phyloP scores from a whole-genome alignment of 2,888 invertebrate species.

The Eupithecia subumbrata region DNA sequence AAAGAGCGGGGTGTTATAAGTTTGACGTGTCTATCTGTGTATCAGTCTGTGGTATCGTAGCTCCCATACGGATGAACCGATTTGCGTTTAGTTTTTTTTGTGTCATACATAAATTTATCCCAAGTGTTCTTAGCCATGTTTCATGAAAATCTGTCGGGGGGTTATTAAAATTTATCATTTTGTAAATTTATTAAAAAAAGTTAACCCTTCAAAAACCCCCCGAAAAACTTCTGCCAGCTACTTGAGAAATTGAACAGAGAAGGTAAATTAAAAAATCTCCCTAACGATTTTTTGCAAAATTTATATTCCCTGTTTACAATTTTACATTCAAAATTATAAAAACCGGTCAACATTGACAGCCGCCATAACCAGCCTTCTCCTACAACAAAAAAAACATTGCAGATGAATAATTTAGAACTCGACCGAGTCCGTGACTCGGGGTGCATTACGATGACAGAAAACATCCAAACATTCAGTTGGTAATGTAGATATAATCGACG shows the following conservation, averaged over 20 bases:
- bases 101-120: too few relatives aligned
- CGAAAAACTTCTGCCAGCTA: too few relatives aligned
- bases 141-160: too few relatives aligned
- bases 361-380: background rate
- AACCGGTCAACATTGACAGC: background rate
- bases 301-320: background rate
- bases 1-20: too few relatives aligned
- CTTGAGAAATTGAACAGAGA: background rate
- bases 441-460: conserved; percentile 61
- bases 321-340: background rate
- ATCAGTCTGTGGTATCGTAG: too few relatives aligned
- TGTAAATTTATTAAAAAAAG: too few relatives aligned
- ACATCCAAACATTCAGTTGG: conserved; percentile 15
- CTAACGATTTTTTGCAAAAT: background rate
- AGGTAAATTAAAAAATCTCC: background rate
- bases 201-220: too few relatives aligned
- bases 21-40: too few relatives aligned
- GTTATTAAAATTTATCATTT: too few relatives aligned
- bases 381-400: conserved; percentile 30
- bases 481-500: conserved; percentile 69
- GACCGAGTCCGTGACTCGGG: conserved; percentile 42
- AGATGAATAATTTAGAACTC: conserved; percentile 48
- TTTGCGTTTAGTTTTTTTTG: too few relatives aligned
- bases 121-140: too few relatives aligned
- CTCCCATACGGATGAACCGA: too few relatives aligned